These are phyloP conservation scores for Ceratosolen solmsi DNA, from an alignment of 1,140 invertebrate genomes.

Conservation along the genomic window DNA sequence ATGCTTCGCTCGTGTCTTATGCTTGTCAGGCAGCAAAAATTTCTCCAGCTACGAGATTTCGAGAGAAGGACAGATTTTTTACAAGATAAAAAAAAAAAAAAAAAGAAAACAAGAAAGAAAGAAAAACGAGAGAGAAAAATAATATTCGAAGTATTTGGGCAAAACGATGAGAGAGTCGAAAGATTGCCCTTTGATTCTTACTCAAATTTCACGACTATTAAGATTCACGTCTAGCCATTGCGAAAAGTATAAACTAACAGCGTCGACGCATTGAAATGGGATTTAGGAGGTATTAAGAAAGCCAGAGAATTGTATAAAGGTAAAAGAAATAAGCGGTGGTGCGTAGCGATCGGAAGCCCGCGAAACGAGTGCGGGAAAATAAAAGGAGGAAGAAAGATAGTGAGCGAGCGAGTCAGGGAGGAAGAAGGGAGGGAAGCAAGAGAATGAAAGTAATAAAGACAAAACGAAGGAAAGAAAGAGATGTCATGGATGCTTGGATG, in stretches of 20 bases:
- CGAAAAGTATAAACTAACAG: slow-evolving; percentile 3
- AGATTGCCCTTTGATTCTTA: not conserved
- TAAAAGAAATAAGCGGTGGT: not conserved
- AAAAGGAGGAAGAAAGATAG: not conserved
- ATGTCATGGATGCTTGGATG: not conserved
- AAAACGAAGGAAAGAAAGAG: not conserved
- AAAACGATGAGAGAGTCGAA: not conserved
- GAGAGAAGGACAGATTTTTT: too few species aligned
- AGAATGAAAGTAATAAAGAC: too few species aligned
- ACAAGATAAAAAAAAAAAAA: too few species aligned
- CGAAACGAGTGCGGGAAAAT: not conserved
- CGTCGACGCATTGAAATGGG: not conserved
- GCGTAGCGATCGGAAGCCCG: not conserved
- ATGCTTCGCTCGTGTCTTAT: too few species aligned
- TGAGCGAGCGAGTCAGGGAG: not conserved
- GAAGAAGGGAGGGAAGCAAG: not conserved
- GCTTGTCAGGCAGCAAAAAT: too few species aligned
- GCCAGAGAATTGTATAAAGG: not conserved
- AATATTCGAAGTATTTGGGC: not conserved
- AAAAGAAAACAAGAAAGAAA: too few species aligned
- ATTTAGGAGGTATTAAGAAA: slow-evolving; percentile 1
- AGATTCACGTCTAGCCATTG: not conserved
- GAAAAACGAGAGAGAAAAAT: too few species aligned
- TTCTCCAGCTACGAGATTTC: too few species aligned
- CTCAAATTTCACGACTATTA: not conserved